These are phyloP conservation scores for Chelonus insularis DNA, from an alignment of 1,140 invertebrate genomes.

Conservation along the genomic window DNA sequence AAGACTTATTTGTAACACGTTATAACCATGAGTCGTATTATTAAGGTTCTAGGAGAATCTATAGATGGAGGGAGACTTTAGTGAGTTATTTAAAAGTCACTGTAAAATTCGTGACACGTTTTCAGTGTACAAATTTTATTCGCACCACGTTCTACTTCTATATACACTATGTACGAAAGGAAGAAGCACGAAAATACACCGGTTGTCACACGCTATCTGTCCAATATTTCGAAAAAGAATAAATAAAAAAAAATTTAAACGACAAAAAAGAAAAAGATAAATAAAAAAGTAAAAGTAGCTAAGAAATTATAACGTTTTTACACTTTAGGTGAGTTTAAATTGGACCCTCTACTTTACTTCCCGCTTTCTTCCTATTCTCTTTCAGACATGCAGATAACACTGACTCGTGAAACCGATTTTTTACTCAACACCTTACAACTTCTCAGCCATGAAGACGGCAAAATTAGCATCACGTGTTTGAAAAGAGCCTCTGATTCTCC, in stretches of 20 bases:
- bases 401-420: too few relatives aligned
- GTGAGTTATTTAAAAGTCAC: conserved; percentile 24
- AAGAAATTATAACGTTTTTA: neutral
- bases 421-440: too few relatives aligned
- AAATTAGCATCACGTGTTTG: neutral
- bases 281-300: neutral
- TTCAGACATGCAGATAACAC: too few relatives aligned
- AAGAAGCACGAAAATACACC: conserved; percentile 12
- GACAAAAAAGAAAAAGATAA: too few relatives aligned
- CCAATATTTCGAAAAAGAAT: conserved; percentile 3
- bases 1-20: conserved; percentile 1
- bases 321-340: too few relatives aligned
- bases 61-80: conserved; percentile 4
- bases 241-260: neutral
- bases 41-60: neutral
- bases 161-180: conserved; percentile 10
- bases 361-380: too few relatives aligned
- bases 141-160: conserved; percentile 11
- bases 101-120: conserved; percentile 21
- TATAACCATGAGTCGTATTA: neutral
- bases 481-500: too few relatives aligned
- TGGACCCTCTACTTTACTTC: too few relatives aligned
- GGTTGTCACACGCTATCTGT: conserved; percentile 13
- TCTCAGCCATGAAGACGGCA: neutral
- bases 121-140: conserved; percentile 17